Percentiles rank a stretch among this genome's conserved stretches.
Conservation (phyloP, 2,888 invertebrate species). For the Incurvaria masculella region DNA sequence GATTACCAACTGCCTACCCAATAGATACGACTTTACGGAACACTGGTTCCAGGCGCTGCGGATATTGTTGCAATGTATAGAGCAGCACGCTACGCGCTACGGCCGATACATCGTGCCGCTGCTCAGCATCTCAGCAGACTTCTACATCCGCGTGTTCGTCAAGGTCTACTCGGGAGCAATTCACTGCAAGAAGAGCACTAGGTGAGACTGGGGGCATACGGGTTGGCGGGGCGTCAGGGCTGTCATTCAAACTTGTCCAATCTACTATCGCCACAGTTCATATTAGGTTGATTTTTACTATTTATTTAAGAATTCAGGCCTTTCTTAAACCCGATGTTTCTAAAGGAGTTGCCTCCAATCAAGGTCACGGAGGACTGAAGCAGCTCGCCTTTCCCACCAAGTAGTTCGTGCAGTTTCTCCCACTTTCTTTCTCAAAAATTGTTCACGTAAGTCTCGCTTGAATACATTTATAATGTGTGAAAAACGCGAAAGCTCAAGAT, state of each 20-base stretch:
- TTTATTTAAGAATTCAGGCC: background rate
- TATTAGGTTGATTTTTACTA: too few species aligned
- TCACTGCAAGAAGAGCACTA: conserved; percentile 82
- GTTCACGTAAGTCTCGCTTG: too few species aligned
- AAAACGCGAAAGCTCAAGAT: too few species aligned
- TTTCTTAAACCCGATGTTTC: background rate
- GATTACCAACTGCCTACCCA: too few species aligned
- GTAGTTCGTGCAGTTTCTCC: background rate
- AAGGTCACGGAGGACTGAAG: background rate
- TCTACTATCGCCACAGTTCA: too few species aligned
- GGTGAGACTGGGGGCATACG: conserved; percentile 42
- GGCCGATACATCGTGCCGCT: conserved; percentile 90
- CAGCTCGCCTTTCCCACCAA: too few species aligned
- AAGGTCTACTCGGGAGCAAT: conserved; percentile 74
- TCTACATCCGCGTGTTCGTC: conserved; percentile 94
- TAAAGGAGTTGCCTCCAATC: background rate
- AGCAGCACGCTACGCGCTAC: conserved; percentile 90
- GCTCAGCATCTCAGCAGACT: conserved; percentile 90
- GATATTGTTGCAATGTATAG: conserved; percentile 87
- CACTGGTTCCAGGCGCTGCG: conserved; percentile 68
- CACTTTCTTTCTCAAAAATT: background rate
- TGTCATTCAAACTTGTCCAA: too few species aligned
- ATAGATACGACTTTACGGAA: background rate
- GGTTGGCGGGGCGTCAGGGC: background rate
- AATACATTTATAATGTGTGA: too few species aligned